Base-by-base conservation (phyloP, 2,888 invertebrate species). In the Pterobdella sp. region DNA sequence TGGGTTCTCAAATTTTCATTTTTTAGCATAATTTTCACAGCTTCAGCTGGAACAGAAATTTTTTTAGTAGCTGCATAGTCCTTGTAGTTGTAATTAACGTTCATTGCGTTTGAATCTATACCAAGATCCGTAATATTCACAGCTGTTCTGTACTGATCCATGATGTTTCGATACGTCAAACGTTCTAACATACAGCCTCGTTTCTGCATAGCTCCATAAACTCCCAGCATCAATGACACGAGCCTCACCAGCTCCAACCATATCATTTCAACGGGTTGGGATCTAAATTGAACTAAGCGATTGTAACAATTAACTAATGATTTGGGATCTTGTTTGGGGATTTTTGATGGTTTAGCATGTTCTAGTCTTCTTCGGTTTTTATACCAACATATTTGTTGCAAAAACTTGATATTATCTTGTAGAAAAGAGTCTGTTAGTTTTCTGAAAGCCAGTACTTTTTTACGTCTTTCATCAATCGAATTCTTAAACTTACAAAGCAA, bases 201-300 rank as follows among this genome's bases (percentile, higher is more conserved):
- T 36, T 71, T 71, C 71, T 71, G 56, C 71, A 71, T 71, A 37
- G 71, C 71, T 71, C 71, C 71, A 36, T 71, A 71, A 7, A 56
- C 71, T 2, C 63, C 56, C 63, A 71, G 56, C 71, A 71, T 71
- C 32, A 71, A 36, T 0, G 37, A 35, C 18, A 71, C 71, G 2
- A 35, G 18, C n/a, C 71, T 42, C n/a, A 71, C n/a, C 35, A 63
- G 52, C 26, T 71, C 71, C 63, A 71, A 14, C 71, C 71, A 71
- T 7, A 60, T 26, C 63, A 71, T 63, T 14, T 71, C 71, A 0
- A 56, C 35, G 36, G 60, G 71, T 26, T 63, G 56, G 7, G 32
- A 29, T 18, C 71, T 31, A 22, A 71, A 71, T 29, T 71, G 71
- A 26, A 63, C 35, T 34, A 63, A 29, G 2, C 71, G 34, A n/a